These are phyloP conservation scores for Varecia variegata DNA, from an alignment of 2,797 vertebrate genomes.

Conservation along the genomic window DNA sequence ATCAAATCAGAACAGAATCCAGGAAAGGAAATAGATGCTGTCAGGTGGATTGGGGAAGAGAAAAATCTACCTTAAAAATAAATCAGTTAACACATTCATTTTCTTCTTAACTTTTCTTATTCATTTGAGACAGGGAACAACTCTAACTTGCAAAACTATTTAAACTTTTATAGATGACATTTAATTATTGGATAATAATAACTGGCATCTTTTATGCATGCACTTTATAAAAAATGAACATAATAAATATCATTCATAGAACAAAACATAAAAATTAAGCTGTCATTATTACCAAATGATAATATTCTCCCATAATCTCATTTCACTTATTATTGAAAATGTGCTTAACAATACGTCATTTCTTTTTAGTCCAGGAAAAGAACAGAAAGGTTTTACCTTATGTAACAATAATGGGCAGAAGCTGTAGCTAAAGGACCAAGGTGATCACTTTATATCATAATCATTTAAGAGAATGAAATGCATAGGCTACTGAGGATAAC, in stretches of 20 bases:
- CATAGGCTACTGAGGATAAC: background rate
- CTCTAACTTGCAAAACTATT: background rate
- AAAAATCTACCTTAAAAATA: background rate
- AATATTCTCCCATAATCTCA: background rate
- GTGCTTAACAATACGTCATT: background rate
- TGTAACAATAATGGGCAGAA: background rate
- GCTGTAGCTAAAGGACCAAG: background rate
- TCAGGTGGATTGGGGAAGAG: background rate
- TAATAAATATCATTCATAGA: background rate
- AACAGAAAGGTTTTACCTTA: background rate
- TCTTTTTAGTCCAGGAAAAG: background rate
- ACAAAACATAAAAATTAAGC: background rate
- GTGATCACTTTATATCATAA: background rate
- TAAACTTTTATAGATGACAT: background rate
- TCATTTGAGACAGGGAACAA: background rate
- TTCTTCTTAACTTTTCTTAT: background rate
- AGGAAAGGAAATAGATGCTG: background rate
- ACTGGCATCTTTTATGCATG: background rate
- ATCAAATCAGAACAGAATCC: background rate
- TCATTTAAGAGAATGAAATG: background rate
- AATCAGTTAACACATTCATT: background rate
- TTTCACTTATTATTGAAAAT: slow-evolving; percentile 16
- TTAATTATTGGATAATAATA: background rate
- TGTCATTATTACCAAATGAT: background rate
- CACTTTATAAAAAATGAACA: background rate